Conservation (phyloP, 1,140 invertebrate genomes). For the Pissodes strobi region DNA sequence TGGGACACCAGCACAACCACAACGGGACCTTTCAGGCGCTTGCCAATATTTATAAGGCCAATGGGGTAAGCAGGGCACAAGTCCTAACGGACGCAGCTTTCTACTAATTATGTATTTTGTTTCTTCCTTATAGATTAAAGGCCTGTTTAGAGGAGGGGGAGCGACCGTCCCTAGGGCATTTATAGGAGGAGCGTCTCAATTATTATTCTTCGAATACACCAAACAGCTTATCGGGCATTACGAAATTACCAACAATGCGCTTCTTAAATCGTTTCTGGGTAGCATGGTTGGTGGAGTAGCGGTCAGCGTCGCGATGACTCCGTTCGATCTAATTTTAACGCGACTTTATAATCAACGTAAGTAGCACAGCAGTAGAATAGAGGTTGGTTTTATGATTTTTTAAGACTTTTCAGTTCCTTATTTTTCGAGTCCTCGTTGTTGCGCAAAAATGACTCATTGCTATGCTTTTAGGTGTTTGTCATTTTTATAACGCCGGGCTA, state of each 20-base stretch:
- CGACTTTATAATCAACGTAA: conserved; percentile 90
- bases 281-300: conserved; percentile 80
- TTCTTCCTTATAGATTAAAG: conserved; percentile 54
- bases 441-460: too few relatives aligned
- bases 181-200: conserved; percentile 82
- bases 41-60: conserved; percentile 66
- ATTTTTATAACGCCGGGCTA: too few relatives aligned
- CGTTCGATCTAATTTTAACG: conserved; percentile 89
- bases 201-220: conserved; percentile 77
- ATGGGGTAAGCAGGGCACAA: conserved; percentile 62
- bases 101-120: background rate
- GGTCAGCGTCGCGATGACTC: conserved; percentile 83
- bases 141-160: conserved; percentile 78
- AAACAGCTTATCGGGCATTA: conserved; percentile 65
- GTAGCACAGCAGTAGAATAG: too few relatives aligned
- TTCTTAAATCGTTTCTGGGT: conserved; percentile 73
- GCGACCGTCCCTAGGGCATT: conserved; percentile 77
- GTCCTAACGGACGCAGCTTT: background rate
- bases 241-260: conserved; percentile 62
- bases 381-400: too few relatives aligned
- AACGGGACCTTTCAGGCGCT: conserved; percentile 71
- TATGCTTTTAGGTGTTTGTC: too few relatives aligned
- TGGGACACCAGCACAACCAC: conserved; percentile 85
- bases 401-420: too few relatives aligned
- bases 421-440: too few relatives aligned